Evolutionary conservation across 1,140 invertebrate species (phyloP).

Genomic region (Scaptomyza hsui): DNA sequence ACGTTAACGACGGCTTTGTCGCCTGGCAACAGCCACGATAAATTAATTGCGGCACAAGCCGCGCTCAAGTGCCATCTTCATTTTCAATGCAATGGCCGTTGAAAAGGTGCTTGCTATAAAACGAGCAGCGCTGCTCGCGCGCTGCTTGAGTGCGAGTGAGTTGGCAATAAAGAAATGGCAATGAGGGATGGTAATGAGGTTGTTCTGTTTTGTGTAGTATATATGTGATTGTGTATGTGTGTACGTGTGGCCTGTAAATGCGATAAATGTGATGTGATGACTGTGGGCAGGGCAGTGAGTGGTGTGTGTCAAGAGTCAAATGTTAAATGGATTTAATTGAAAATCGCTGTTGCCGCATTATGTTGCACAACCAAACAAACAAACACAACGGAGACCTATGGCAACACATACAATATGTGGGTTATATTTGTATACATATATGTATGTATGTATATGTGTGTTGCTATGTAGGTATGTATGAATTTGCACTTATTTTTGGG

Average conservation of each 20-base stretch:
- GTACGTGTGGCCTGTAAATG: constrained; percentile 12
- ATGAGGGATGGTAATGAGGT: constrained; percentile 48
- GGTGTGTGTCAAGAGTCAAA: constrained; percentile 49
- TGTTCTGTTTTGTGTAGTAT: neutral
- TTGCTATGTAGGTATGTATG: constrained; percentile 18
- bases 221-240: neutral
- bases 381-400: constrained; percentile 17
- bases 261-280: constrained; percentile 21
- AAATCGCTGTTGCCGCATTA: constrained; percentile 67
- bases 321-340: constrained; percentile 67
- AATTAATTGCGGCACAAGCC: constrained; percentile 37
- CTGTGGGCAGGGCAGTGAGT: constrained; percentile 55
- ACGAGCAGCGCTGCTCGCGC: constrained; percentile 27
- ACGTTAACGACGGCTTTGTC: constrained; percentile 27
- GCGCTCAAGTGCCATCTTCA: constrained; percentile 42
- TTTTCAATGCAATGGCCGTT: constrained; percentile 37
- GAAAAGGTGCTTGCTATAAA: constrained; percentile 47
- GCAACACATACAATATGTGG: constrained; percentile 24
- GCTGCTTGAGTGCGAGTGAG: constrained; percentile 22
- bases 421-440: constrained; percentile 17
- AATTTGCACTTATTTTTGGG: constrained; percentile 73
- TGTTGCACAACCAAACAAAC: constrained; percentile 65
- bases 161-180: constrained; percentile 25
- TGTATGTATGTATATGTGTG: constrained; percentile 12
- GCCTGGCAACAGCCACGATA: constrained; percentile 18